Percentiles rank a stretch among this genome's conserved stretches.
Conservation (phyloP, 1,140 invertebrate species). For the Asbolus verrucosus region DNA sequence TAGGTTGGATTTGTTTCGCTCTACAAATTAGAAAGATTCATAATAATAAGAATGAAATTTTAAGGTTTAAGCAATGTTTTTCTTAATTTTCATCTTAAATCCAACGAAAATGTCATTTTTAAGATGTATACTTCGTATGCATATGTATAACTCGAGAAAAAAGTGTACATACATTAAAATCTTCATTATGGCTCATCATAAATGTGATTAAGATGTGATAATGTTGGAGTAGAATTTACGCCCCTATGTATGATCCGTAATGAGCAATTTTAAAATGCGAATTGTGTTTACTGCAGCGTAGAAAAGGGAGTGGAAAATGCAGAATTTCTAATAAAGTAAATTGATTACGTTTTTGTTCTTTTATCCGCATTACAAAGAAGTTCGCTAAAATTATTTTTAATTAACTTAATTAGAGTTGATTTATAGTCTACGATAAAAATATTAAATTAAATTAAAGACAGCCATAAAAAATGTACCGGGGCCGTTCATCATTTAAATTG, state of each 20-base stretch:
- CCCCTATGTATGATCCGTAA: not conserved
- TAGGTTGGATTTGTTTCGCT: no score
- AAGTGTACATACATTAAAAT: no score
- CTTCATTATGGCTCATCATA: no score
- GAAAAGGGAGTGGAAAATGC: conserved; percentile 47
- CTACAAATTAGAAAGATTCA: no score
- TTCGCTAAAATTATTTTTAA: conserved; percentile 65
- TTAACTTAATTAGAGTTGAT: conserved; percentile 66
- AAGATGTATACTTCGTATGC: no score
- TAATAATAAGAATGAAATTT: no score
- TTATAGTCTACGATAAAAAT: conserved; percentile 65
- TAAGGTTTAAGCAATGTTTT: no score
- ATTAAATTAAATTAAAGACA: conserved; percentile 65
- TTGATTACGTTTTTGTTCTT: conserved; percentile 58
- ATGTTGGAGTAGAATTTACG: no score
- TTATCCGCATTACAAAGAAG: conserved; percentile 58
- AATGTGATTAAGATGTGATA: no score
- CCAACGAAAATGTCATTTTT: no score
- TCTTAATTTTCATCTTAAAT: no score
- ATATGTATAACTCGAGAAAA: no score
- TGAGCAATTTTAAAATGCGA: conserved; percentile 40
- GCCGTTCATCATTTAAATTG: conserved; percentile 64
- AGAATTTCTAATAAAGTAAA: conserved; percentile 59
- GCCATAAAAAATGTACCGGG: conserved; percentile 60
- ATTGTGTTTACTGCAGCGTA: conserved; percentile 45